Conservation (phyloP, 2,797 vertebrate genomes). For the Pseudochirops corinnae region DNA sequence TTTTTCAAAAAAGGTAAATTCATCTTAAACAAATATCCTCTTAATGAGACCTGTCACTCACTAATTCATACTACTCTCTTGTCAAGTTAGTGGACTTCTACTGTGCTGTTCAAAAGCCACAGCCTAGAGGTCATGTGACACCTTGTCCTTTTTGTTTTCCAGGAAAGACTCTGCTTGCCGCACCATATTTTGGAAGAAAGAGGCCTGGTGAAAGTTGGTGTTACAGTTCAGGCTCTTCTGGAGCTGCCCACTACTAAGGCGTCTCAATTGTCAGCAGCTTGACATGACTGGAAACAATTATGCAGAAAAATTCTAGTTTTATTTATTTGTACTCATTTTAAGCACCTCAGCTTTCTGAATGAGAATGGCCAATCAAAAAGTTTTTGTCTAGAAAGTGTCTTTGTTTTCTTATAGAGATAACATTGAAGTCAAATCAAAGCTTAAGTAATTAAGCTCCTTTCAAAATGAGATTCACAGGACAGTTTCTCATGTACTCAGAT, state of each 20-base stretch:
- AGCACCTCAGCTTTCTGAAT: constrained; percentile 66
- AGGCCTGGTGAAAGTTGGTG: constrained; percentile 95
- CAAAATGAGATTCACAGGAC: constrained; percentile 71
- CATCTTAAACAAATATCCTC: constrained; percentile 16
- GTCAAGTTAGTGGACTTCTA: background rate
- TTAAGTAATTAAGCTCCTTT: constrained; percentile 66
- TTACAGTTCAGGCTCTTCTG: constrained; percentile 96
- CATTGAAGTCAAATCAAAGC: constrained; percentile 71
- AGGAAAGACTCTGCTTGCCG: constrained; percentile 98
- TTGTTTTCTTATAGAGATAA: constrained; percentile 75
- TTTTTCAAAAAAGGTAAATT: constrained; percentile 44
- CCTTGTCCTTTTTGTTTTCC: constrained; percentile 67
- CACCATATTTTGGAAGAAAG: constrained; percentile 99
- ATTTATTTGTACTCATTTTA: constrained; percentile 74
- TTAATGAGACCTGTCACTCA: constrained; percentile 17
- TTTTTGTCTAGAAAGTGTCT: constrained; percentile 75
- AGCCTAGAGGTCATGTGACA: constrained; percentile 1
- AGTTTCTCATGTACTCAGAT: constrained; percentile 75
- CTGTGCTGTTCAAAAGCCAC: background rate
- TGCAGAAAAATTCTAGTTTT: constrained; percentile 44
- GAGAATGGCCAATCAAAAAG: constrained; percentile 78
- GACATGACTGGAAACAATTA: constrained; percentile 71
- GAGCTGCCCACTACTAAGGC: constrained; percentile 91
- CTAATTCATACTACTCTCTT: background rate
- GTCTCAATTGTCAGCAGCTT: constrained; percentile 92